These are phyloP conservation scores for Bombus impatiens DNA, from an alignment of 1,140 invertebrate genomes.

Conservation along the genomic window DNA sequence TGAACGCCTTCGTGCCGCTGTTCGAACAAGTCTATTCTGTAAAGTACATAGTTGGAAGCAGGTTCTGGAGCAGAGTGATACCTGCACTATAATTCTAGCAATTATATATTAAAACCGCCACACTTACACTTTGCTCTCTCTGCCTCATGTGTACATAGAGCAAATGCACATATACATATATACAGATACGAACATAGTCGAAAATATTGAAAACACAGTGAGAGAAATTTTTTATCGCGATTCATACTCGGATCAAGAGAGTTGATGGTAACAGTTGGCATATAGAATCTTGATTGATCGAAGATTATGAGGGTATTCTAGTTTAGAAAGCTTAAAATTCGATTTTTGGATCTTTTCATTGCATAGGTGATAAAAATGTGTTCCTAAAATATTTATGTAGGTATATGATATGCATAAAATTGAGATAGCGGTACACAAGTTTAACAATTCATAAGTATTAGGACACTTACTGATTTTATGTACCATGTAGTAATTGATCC, in stretches of 20 bases:
- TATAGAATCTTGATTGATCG: not conserved
- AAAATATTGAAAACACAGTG: not conserved
- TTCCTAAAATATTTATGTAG: not conserved
- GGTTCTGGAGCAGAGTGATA: slow-evolving; percentile 26
- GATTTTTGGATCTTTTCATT: not conserved
- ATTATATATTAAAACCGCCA: slow-evolving; percentile 11
- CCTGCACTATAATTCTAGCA: slow-evolving; percentile 13
- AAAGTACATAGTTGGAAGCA: slow-evolving; percentile 18
- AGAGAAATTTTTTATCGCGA: slow-evolving; percentile 14
- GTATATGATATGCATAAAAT: too few species aligned
- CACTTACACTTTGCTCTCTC: not conserved
- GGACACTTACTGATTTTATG: too few species aligned
- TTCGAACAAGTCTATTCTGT: slow-evolving; percentile 20
- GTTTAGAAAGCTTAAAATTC: not conserved
- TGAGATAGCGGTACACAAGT: too few species aligned
- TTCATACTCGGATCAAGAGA: not conserved
- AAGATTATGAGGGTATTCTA: slow-evolving; percentile 7
- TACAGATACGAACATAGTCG: not conserved
- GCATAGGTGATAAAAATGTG: not conserved
- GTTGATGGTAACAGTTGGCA: not conserved
- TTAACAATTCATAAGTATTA: too few species aligned
- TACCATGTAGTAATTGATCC: too few species aligned
- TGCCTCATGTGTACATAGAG: slow-evolving; percentile 15
- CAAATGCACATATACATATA: not conserved
- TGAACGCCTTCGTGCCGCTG: slow-evolving; percentile 39